Evolutionary conservation across 2,888 invertebrate species (phyloP), one percentile per base, ranked within the genome.

Genomic region (Metellina segmentata): DNA sequence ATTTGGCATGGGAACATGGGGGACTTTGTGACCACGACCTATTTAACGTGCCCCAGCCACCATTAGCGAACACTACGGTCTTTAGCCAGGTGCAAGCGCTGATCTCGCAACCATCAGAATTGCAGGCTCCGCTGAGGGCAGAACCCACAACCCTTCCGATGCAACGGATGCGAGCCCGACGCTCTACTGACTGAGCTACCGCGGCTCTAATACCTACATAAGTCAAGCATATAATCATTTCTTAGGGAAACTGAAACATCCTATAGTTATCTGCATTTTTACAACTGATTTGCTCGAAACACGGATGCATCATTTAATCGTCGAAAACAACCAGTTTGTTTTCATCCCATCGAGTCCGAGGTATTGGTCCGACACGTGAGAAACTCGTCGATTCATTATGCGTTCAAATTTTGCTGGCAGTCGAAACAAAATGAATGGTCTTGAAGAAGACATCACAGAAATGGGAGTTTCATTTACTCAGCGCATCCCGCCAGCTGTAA

Each of bases 401-500:
- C 20, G 48, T 19, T 7, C 48, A 74, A 74, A 74, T 11, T 34
- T 20, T 11, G 48, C 61, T 61, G 9, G 61, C 61, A 61, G 61
- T 16, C 61, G 70, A 6, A 20, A 9, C 34, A 9, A 74, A 19
- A 34, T 74, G 48, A 34, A 48, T 20, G 13, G 13, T 9, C 20
- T 8, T 48, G 48, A 74, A 74, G 48, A 19, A 74, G 48, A 19
- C 16, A 20, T 13, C 48, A 74, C 13, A 74, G 20, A 78, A 78
- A 86, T 49, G 51, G 61, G 75, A 78, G 20, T 78, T 78, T 78
- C 70, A 78, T 86, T 86, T 86, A 69, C 70, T 19, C 48, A 16
- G 7, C 13, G n/a, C 52, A 75, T 75, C 61, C n/a, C 19, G 19
- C 19, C 9, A 69, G 69, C 19, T 20, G 77, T 48, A 78, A 89